A percentile compares a stretch with the other conserved stretches of the same genome.
Conservation (phyloP, 1,140 invertebrate species). For the Hermatobates lingyangjiaoensis region DNA sequence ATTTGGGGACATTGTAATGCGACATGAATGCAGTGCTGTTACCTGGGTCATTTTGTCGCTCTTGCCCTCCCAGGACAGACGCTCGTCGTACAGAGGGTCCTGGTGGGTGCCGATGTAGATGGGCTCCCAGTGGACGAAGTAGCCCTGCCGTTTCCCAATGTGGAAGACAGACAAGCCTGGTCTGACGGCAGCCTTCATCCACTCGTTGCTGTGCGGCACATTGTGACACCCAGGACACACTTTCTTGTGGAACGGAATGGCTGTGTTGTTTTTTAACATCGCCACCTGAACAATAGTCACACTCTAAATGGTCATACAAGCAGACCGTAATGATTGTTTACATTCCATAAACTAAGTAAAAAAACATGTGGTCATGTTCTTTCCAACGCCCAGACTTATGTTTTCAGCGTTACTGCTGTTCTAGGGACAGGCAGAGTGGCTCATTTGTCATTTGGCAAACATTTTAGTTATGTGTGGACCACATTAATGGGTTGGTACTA, state of each 20-base stretch:
- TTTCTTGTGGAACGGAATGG: conserved; percentile 80
- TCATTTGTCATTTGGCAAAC: no score
- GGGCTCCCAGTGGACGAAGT: conserved; percentile 73
- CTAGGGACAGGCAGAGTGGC: no score
- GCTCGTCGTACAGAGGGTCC: conserved; percentile 74
- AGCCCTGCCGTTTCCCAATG: conserved; percentile 58
- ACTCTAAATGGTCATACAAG: no score
- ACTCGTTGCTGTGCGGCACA: conserved; percentile 66
- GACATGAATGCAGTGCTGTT: no score
- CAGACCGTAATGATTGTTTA: no score
- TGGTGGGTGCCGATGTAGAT: conserved; percentile 71
- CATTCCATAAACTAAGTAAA: no score
- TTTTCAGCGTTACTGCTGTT: no score
- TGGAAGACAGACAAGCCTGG: conserved; percentile 61
- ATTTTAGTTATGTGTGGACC: no score
- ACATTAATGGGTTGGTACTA: no score
- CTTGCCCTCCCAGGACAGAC: conserved; percentile 74
- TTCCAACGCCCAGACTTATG: no score
- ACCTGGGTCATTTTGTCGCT: conserved; percentile 91
- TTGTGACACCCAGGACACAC: conserved; percentile 74
- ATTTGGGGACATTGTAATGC: no score
- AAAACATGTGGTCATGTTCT: no score
- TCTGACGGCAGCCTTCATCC: conserved; percentile 45
- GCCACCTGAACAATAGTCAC: conserved; percentile 29
- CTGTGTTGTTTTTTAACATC: conserved; percentile 53